Evolutionary conservation across 2,113 vertebrate genomes (phyloP), one percentile per base, ranked within the genome.

Genomic region (Lynx canadensis): DNA sequence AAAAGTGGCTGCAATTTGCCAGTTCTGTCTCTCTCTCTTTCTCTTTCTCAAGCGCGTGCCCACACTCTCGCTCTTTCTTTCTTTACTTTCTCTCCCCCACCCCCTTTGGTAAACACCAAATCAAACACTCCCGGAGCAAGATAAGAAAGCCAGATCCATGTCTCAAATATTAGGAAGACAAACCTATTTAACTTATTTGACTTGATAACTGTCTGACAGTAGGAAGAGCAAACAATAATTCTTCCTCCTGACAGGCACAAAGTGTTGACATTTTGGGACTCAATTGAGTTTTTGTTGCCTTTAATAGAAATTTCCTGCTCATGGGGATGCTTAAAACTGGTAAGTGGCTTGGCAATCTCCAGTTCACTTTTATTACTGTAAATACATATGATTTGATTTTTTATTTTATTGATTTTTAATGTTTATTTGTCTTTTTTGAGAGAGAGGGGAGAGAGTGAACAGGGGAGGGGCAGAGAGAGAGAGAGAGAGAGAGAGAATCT

Each of bases 1-100:
- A 98, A 96, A 98, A 97, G 97, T 97, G 76, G 29, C 66, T 93
- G 38, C 69, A 98, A 98, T 98, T 97, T 97, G 82, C 52, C 69
- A 79, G 52, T 57, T 65, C 18, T 33, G 27, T 76, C 52, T 38
- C 69, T 36, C 23, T 21, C 10, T 45, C 18, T 21, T 5, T 33
- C 25, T 74, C 23, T 74, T 13, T 66, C 65, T 66, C 29, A 38
- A 38, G 45, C 8, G 8, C 1, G 45, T 45, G 2, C 66, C 33
- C 14, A 29, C 41, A 8, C 74, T 29, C 27, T 48, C 7, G 8
- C 41, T 48, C 36, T 48, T 25, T 57, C 14, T 13, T 14, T 7
- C 29, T 60, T 21, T 33, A 36, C 33, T n/a, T 19, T n/a, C 21
- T 66, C 8, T 71, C 36, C 31, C 60, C 8, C 16, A 16, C 7